A percentile compares a stretch with the other conserved stretches of the same genome.
These are phyloP conservation scores for Neogobius melanostomus DNA, from an alignment of 2,113 vertebrate genomes.

Conservation along the genomic window DNA sequence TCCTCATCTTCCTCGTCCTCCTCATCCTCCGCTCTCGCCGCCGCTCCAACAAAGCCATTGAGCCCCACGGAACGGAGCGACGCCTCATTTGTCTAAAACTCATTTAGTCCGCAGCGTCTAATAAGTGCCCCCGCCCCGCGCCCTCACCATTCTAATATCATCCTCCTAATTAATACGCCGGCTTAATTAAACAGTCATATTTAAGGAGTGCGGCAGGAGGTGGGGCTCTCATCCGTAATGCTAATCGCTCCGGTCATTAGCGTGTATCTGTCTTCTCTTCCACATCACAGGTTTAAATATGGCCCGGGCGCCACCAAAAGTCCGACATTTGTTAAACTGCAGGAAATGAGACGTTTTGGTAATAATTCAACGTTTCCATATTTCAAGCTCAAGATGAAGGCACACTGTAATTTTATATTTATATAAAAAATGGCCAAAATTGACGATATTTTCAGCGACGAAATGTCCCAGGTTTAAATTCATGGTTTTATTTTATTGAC, in stretches of 20 bases:
- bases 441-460: too few relatives aligned
- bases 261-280: constrained; percentile 36
- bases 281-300: constrained; percentile 5
- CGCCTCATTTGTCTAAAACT: constrained; percentile 66
- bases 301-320: too few relatives aligned
- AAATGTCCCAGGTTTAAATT: too few relatives aligned
- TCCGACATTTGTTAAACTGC: too few relatives aligned
- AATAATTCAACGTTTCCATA: too few relatives aligned
- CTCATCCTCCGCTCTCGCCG: not conserved
- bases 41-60: constrained; percentile 30
- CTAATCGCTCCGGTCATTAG: constrained; percentile 62
- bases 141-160: constrained; percentile 60
- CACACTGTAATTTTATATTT: too few relatives aligned
- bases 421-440: too few relatives aligned
- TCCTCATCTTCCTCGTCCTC: constrained; percentile 13
- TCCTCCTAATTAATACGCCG: constrained; percentile 72
- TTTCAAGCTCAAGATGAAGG: too few relatives aligned
- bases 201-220: constrained; percentile 60
- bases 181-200: constrained; percentile 79
- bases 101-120: constrained; percentile 59
- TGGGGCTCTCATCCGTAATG: constrained; percentile 42
- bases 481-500: too few relatives aligned
- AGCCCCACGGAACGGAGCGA: constrained; percentile 10
- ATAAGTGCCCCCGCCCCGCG: constrained; percentile 19
- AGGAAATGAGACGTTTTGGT: too few relatives aligned